Evolutionary conservation across 2,113 vertebrate genomes (phyloP).

Genomic region (Hypomesus transpacificus): DNA sequence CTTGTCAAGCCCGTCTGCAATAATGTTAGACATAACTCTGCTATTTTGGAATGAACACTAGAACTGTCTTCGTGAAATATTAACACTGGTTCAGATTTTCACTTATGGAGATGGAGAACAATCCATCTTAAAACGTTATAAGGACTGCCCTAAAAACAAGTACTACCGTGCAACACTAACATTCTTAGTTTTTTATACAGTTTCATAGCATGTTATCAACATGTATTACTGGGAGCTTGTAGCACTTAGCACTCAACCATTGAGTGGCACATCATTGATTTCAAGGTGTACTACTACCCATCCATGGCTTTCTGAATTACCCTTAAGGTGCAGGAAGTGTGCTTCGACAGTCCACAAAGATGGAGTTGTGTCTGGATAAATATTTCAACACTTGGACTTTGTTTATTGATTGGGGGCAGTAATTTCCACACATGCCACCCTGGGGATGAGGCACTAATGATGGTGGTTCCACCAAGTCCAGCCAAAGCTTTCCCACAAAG

Average conservation of each 20-base stretch:
- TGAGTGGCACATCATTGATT: conserved; percentile 75
- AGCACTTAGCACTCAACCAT: conserved; percentile 74
- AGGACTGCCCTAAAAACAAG: no score
- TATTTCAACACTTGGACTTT: conserved; percentile 83
- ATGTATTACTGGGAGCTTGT: conserved; percentile 73
- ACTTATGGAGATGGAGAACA: no score
- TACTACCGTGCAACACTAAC: not conserved
- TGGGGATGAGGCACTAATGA: conserved; percentile 74
- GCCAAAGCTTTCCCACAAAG: conserved; percentile 75
- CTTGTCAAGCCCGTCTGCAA: conserved; percentile 39
- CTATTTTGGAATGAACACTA: conserved; percentile 15
- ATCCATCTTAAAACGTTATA: no score
- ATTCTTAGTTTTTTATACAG: conserved; percentile 49
- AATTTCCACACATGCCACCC: conserved; percentile 78
- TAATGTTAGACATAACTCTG: conserved; percentile 24
- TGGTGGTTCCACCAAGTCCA: conserved; percentile 79
- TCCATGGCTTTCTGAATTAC: conserved; percentile 77
- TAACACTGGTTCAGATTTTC: no score
- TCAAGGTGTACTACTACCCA: conserved; percentile 77
- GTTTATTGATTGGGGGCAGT: conserved; percentile 80
- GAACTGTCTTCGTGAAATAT: no score
- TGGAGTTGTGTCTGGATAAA: conserved; percentile 77
- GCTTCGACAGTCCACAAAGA: conserved; percentile 73
- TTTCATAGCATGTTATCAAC: conserved; percentile 68
- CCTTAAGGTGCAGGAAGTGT: conserved; percentile 77